Evolutionary conservation across 2,113 vertebrate genomes (phyloP), one percentile per base, ranked within the genome.

Genomic region (Accipiter cooperii): DNA sequence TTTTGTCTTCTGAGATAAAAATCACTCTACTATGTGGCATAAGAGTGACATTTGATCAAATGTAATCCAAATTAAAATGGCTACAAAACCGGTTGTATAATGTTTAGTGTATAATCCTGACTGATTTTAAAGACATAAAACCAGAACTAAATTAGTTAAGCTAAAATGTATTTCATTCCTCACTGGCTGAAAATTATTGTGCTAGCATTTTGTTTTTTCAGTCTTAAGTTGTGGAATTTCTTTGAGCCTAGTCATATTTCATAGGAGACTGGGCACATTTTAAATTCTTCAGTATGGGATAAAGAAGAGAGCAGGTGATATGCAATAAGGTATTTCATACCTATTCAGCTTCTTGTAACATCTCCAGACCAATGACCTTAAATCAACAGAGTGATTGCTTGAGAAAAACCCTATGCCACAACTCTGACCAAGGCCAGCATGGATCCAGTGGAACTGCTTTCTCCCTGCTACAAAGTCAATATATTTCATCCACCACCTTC

Each of bases 401-500:
- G 75, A 95, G 92, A 89, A 83, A 91, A 96, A 75, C 63, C 84
- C 54, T 63, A 5, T 36, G 44, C 38, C 94, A 77, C 71, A 86
- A 70, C 75, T 89, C 38, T 49, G 51, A 44, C 49, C 29, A 61
- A 58, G 51, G 9, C 64, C 84, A 75, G 64, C 94, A 96, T 5
- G 76, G 89, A 96, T 95, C 73, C 68, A 74, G 25, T 46, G 31
- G 51, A 66, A 92, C 60, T 54, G 69, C 63, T 90, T 95, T 70
- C 87, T 93, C 66, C 42, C 58, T 78, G 60, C 95, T 91, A 64
- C 90, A 93, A 90, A 96, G 65, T 92, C 77, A 49, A 46, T 79
- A 61, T 5, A 83, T 78, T 65, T 85, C 63, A 85, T 54, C 42
- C 44, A 21, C 12, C 38, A 52, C 42, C 49, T 86, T 90, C 83